phyloP scores from a whole-genome alignment of 2,797 vertebrate genomes.

The Spinibarbus caldwelli region DNA sequence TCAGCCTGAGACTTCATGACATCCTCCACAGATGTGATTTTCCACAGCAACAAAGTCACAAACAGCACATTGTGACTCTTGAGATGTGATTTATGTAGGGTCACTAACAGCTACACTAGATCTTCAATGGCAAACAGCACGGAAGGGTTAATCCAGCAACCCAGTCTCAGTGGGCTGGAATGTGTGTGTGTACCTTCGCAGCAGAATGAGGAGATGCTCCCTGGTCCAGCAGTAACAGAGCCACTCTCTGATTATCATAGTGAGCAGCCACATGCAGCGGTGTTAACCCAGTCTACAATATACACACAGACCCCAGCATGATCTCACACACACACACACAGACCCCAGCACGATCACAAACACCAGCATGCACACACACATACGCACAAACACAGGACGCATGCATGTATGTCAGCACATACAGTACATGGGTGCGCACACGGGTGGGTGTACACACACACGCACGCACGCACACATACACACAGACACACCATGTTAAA shows the following conservation, averaged over 20 bases:
- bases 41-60: background rate
- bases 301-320: slow-evolving; percentile 52
- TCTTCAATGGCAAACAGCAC: background rate
- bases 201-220: slow-evolving; percentile 96
- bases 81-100: background rate
- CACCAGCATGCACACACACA: slow-evolving; percentile 43
- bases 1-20: background rate
- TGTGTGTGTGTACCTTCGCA: slow-evolving; percentile 87
- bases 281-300: slow-evolving; percentile 95
- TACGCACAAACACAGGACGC: slow-evolving; percentile 66
- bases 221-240: slow-evolving; percentile 97
- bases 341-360: slow-evolving; percentile 46
- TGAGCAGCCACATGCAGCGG: slow-evolving; percentile 98
- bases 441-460: background rate
- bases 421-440: slow-evolving; percentile 36
- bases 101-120: background rate
- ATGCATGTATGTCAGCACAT: slow-evolving; percentile 32
- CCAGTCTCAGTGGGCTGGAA: background rate
- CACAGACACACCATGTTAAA: slow-evolving; percentile 22
- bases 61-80: background rate
- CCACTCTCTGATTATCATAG: slow-evolving; percentile 99
- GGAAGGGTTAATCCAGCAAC: slow-evolving; percentile 2
- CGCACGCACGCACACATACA: background rate
- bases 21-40: background rate
- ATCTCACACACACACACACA: slow-evolving; percentile 47